Conservation (phyloP, 1,140 invertebrate species). For the Marisa cornuarietis region DNA sequence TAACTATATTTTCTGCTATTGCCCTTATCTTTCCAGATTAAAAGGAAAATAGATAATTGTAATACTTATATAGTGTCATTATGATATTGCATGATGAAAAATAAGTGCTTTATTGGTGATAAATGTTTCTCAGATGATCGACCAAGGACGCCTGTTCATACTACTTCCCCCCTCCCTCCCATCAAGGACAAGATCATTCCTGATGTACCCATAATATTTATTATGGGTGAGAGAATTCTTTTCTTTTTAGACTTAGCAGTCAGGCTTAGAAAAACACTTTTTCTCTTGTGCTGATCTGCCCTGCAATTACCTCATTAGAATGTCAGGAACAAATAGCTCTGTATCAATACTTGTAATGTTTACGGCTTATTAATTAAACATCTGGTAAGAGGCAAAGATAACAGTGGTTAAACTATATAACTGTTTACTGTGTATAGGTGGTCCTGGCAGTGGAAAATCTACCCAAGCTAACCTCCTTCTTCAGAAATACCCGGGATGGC, state of each 20-base stretch:
- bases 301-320: too few species aligned
- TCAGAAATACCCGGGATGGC: slow-evolving; percentile 53
- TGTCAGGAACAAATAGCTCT: too few species aligned
- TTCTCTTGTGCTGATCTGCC: too few species aligned
- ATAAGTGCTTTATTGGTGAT: neutral
- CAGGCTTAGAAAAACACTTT: too few species aligned
- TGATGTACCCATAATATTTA: slow-evolving; percentile 55
- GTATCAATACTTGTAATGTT: too few species aligned
- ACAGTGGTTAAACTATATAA: neutral
- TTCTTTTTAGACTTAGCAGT: too few species aligned
- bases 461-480: slow-evolving; percentile 49
- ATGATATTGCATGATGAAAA: too few species aligned
- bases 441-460: slow-evolving; percentile 59
- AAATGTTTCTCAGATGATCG: slow-evolving; percentile 37
- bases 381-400: neutral
- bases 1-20: too few species aligned
- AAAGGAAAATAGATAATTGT: too few species aligned
- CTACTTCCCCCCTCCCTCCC: slow-evolving; percentile 52
- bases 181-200: slow-evolving; percentile 44
- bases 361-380: too few species aligned
- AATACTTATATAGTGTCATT: too few species aligned
- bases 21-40: too few species aligned
- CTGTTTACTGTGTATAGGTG: slow-evolving; percentile 43
- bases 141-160: slow-evolving; percentile 28
- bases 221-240: slow-evolving; percentile 56